Base-by-base conservation (phyloP, 2,888 invertebrate genomes). In the Temnothorax unifasciatus region DNA sequence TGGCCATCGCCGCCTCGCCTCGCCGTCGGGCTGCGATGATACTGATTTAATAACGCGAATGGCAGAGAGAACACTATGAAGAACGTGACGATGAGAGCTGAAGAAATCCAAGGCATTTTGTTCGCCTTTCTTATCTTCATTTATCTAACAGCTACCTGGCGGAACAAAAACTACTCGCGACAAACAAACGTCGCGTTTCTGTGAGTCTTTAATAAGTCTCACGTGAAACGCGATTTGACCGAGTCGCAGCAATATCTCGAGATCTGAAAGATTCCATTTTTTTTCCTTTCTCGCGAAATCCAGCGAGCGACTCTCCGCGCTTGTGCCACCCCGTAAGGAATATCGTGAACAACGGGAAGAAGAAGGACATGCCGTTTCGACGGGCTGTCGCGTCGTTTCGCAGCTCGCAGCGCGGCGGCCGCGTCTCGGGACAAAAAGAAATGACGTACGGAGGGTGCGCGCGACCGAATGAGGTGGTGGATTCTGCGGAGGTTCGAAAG, bases 1-100 rank as follows among this genome's bases (percentile, higher is more conserved):
- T 71, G 15, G 18, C 21, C 21, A 38, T 44, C 25, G 29, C n/a
- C 18, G 2, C 11, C 18, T 66, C 47, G 34, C 34, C 29, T 3
- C 34, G 6, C 6, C 34, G 21, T 47, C 29, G n/a, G 21, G 18
- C 4, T 57, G 54, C 75, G 41, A 82, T 29, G 75, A 79, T 79
- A 77, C 38, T 77, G 54, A 87, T 87, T 86, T 87, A 85, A 87
- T 85, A 88, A 84, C 63, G 59, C 54, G 54, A 63, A 71, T 34
- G 18, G 77, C 47, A 18, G 38, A 44, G 54, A 29, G 44, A 57
- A 52, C 63, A 74, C 41, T 69, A 52, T 61, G 50, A 66, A 75
- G 63, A 77, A 73, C 66, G 79, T 59, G 69, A 79, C 34, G 52
- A 64, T n/a, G 54, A 18, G 59, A 71, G 50, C 34, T 63, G 59